Conservation (phyloP, 2,113 vertebrate species). For the Crotalus tigris region DNA sequence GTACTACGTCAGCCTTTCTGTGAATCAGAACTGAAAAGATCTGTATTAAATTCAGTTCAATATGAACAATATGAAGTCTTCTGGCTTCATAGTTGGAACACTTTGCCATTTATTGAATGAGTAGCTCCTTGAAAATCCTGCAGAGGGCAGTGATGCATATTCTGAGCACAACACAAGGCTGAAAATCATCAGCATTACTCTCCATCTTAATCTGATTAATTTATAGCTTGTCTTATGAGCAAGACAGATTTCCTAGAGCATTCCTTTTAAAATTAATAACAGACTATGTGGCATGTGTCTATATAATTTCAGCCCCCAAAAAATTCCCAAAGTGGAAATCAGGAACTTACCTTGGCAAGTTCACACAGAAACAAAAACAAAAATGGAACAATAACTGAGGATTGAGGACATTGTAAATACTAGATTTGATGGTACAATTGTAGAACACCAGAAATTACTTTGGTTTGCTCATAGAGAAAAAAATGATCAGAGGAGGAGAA, state of each 20-base stretch:
- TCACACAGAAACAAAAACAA: not conserved
- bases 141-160: constrained; percentile 32
- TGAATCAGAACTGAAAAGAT: not conserved
- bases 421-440: not conserved
- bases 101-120: not conserved
- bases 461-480: not conserved
- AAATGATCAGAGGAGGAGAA: not conserved
- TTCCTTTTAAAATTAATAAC: not conserved
- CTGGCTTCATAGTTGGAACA: not conserved
- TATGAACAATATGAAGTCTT: not conserved
- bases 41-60: not conserved
- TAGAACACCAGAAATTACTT: not conserved
- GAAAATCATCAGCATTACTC: not conserved
- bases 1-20: not conserved
- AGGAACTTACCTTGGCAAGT: not conserved
- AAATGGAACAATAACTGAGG: not conserved
- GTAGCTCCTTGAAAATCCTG: constrained; percentile 20
- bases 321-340: not conserved
- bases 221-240: not conserved
- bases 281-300: not conserved
- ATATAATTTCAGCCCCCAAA: not conserved
- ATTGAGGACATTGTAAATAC: not conserved
- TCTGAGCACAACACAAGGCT: not conserved
- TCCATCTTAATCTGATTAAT: not conserved
- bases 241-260: constrained; percentile 7